phyloP scores from a whole-genome alignment of 2,113 vertebrate species.

The Cnemophilus loriae region DNA sequence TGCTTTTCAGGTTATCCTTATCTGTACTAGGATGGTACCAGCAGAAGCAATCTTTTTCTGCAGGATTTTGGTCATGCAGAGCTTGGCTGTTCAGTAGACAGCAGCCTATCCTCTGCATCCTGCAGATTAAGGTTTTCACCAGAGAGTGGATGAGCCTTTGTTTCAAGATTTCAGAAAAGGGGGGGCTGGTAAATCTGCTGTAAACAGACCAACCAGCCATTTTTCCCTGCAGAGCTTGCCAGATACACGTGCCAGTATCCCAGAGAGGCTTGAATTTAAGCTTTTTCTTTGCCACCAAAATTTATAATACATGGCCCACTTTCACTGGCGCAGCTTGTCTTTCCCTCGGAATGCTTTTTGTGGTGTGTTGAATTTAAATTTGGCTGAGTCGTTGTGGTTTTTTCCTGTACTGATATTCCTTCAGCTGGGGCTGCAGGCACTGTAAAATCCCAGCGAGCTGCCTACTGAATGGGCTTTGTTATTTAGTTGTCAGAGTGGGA shows the following conservation, averaged over 20 bases:
- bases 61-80: background rate
- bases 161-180: background rate
- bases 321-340: conserved; percentile 3
- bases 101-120: background rate
- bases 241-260: background rate
- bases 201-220: conserved; percentile 1
- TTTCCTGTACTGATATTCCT: background rate
- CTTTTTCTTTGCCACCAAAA: background rate
- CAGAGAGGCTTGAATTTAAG: background rate
- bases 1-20: background rate
- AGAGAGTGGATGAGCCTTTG: background rate
- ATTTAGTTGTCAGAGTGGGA: background rate
- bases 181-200: background rate
- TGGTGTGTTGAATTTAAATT: background rate
- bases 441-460: background rate
- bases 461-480: background rate
- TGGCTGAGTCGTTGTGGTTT: background rate
- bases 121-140: conserved; percentile 7
- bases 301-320: conserved; percentile 1
- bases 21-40: background rate
- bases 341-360: background rate
- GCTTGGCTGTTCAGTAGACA: background rate
- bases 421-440: background rate
- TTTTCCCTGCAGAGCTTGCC: background rate
- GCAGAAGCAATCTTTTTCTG: background rate